Evolutionary conservation across 1,140 invertebrate species (phyloP), one percentile per base, ranked within the genome.

Genomic region (Parapsyche elsis): DNA sequence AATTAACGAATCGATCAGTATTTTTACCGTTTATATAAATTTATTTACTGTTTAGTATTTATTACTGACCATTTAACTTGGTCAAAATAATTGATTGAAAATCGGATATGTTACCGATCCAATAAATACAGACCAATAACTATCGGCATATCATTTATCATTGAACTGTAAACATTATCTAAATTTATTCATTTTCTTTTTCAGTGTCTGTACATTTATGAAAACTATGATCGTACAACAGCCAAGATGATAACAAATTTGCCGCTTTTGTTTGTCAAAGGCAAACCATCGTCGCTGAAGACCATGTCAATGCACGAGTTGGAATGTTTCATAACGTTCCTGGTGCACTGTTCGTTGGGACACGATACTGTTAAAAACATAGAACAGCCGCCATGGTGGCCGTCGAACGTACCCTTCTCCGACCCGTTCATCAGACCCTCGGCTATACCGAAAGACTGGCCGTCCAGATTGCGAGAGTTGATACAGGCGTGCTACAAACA

Each of bases 341-440:
- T 94, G 92, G 91, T 93, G 71, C 92, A 92, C 84, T 94, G 93
- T 88, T 94, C 93, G 44, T 90, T 92, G 87, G 92, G 92, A 23
- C 90, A 93, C 81, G 89, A 92, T 79, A 90, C 89, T 2, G 88
- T 87, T 26, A 91, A 90, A 80, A 88, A 90, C 73, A 90, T 92
- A 71, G 87, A 88, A 46, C 85, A 87, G 80, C 92, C 92, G 12
- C 89, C 90, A 70, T 94, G 93, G 93, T 94, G 93, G 93, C 92
- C 92, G 9, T 88, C 90, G 83, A 90, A 93, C 87, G 88, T 93
- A 0, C 87, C 87, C 44, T 94, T 93, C 85, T 90, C 90, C 0
- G 91, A 91, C 86, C 92, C 92, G 5, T 87, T 93, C 67, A 87
- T 87, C 14, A 90, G 90, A 85, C 92, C 90, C 0, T 82, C 23